phyloP scores from a whole-genome alignment of 2,888 invertebrate species.

The Allacma fusca region DNA sequence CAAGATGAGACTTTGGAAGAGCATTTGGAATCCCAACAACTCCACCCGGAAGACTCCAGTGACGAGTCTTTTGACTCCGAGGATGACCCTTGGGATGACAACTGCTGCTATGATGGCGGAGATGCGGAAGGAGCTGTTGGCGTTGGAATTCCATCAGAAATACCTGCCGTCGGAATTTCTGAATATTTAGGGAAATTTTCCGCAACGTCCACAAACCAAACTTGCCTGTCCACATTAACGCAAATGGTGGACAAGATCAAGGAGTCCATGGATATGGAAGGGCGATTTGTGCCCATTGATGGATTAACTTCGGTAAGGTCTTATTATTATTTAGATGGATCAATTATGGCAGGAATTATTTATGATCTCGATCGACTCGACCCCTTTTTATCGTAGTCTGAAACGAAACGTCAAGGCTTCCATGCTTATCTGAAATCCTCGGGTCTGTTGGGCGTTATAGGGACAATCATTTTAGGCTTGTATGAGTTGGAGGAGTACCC shows the following conservation, averaged over 20 bases:
- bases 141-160: background rate
- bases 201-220: background rate
- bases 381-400: background rate
- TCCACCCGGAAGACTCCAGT: too few species aligned
- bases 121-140: background rate
- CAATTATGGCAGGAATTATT: too few species aligned
- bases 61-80: background rate
- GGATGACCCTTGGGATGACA: background rate
- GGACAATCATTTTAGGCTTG: conserved; percentile 15
- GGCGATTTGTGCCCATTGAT: background rate
- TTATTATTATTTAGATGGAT: background rate
- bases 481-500: conserved; percentile 14
- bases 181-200: background rate
- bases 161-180: background rate
- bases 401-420: conserved; percentile 3
- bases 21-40: too few species aligned
- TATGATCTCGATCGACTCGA: too few species aligned
- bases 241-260: background rate
- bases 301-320: background rate
- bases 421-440: conserved; percentile 20
- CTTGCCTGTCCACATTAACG: too few species aligned
- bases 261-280: background rate
- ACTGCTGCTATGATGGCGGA: background rate
- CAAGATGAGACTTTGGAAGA: background rate
- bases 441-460: conserved; percentile 7